A percentile compares a stretch with the other conserved stretches of the same genome.
Evolutionary conservation across 2,113 vertebrate genomes (phyloP).

Genomic region (Heptranchias perlo): DNA sequence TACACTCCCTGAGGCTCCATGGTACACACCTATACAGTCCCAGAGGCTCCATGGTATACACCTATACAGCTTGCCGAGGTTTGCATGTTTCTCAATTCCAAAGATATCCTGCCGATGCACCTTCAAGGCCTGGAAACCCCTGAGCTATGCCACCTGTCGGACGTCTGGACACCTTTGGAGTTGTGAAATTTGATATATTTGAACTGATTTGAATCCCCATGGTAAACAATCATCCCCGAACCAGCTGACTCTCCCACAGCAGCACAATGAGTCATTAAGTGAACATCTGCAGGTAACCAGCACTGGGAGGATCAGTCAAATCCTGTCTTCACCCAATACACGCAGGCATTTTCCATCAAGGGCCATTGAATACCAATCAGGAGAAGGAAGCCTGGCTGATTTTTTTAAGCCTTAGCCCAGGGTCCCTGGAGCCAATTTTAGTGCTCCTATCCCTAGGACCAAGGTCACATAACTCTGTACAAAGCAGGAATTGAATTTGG

Average conservation of each 20-base stretch:
- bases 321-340: not conserved
- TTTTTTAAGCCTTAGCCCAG: not conserved
- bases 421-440: not conserved
- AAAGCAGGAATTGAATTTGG: not conserved
- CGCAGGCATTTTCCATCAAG: not conserved
- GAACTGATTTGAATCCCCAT: too few relatives aligned
- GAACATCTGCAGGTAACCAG: too few relatives aligned
- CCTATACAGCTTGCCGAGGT: not conserved
- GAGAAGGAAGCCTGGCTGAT: not conserved
- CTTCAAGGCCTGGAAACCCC: too few relatives aligned
- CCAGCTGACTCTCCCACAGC: too few relatives aligned
- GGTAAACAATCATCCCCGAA: too few relatives aligned
- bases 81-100: too few relatives aligned
- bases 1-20: not conserved
- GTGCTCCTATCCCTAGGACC: not conserved
- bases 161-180: too few relatives aligned
- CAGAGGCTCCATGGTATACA: not conserved
- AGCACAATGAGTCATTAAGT: too few relatives aligned
- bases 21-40: not conserved
- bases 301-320: too few relatives aligned
- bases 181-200: too few relatives aligned
- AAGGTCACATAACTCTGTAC: not conserved
- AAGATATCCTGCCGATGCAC: too few relatives aligned
- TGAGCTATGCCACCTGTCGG: too few relatives aligned
- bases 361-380: not conserved